phyloP scores from a whole-genome alignment of 1,140 invertebrate genomes.

The Brachionus paranguensis region DNA sequence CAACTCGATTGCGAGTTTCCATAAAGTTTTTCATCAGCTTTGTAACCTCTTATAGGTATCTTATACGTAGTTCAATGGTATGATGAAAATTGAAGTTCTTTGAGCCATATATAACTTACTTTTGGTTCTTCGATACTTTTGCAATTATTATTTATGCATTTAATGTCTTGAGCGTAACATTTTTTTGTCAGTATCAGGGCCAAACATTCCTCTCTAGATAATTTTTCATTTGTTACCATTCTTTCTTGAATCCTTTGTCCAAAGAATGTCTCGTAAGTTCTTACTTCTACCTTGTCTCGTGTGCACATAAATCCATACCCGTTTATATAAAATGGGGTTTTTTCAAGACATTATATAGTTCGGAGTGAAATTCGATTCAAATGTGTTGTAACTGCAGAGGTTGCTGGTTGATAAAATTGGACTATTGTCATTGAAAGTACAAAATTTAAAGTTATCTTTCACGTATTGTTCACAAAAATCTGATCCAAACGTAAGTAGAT shows the following conservation, averaged over 20 bases:
- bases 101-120: background rate
- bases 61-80: background rate
- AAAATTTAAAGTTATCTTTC: background rate
- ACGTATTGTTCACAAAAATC: background rate
- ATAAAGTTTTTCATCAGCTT: background rate
- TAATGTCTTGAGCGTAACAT: background rate
- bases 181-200: background rate
- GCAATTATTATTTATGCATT: background rate
- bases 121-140: background rate
- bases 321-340: background rate
- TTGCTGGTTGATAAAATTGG: background rate
- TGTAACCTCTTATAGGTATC: background rate
- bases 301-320: background rate
- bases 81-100: conserved; percentile 13
- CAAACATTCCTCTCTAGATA: background rate
- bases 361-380: background rate
- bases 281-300: background rate
- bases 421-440: conserved; percentile 2
- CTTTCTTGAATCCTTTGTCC: background rate
- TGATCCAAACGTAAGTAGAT: background rate
- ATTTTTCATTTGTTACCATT: background rate
- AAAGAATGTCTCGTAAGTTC: background rate
- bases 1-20: background rate
- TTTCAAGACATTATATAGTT: background rate
- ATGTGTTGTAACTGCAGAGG: background rate